These are phyloP conservation scores for Hirtodrosophila histrioides DNA, from an alignment of 2,888 invertebrate species.

Conservation along the genomic window DNA sequence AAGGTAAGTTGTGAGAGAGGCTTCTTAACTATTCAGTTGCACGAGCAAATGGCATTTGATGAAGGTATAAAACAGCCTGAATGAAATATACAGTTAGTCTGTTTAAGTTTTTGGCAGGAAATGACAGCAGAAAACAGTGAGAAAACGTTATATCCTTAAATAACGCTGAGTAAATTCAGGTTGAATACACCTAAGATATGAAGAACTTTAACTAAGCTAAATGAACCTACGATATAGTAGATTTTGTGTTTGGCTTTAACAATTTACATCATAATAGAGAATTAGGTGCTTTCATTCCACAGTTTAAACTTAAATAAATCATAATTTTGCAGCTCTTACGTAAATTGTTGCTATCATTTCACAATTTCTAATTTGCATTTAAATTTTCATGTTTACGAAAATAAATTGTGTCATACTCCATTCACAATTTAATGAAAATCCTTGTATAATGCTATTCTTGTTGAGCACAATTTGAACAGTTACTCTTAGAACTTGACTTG, in stretches of 20 bases:
- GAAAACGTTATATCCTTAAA: slow-evolving; percentile 3
- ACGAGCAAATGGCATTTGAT: slow-evolving; percentile 47
- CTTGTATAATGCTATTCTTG: slow-evolving; percentile 22
- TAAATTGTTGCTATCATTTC: background rate
- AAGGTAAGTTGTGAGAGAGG: slow-evolving; percentile 20
- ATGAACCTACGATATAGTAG: too few relatives aligned
- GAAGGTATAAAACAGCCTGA: background rate
- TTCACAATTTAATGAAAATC: slow-evolving; percentile 35
- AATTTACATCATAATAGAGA: too few relatives aligned
- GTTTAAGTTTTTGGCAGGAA: slow-evolving; percentile 15
- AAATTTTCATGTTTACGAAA: slow-evolving; percentile 1
- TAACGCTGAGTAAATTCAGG: background rate
- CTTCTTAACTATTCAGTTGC: slow-evolving; percentile 52
- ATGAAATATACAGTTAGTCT: slow-evolving; percentile 6
- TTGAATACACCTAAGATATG: too few relatives aligned
- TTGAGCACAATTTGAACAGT: slow-evolving; percentile 30
- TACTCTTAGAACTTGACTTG: slow-evolving; percentile 19
- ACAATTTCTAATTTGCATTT: slow-evolving; percentile 10
- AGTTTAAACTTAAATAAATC: too few relatives aligned
- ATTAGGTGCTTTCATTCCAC: too few relatives aligned
- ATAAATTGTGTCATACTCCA: slow-evolving; percentile 2
- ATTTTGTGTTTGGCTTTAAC: too few relatives aligned
- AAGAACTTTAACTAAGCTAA: too few relatives aligned
- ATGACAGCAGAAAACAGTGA: slow-evolving; percentile 5
- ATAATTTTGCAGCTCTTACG: too few relatives aligned